These are phyloP conservation scores for Acropora yongei DNA, from an alignment of 64 coral and sea anemone species.

Conservation along the genomic window DNA sequence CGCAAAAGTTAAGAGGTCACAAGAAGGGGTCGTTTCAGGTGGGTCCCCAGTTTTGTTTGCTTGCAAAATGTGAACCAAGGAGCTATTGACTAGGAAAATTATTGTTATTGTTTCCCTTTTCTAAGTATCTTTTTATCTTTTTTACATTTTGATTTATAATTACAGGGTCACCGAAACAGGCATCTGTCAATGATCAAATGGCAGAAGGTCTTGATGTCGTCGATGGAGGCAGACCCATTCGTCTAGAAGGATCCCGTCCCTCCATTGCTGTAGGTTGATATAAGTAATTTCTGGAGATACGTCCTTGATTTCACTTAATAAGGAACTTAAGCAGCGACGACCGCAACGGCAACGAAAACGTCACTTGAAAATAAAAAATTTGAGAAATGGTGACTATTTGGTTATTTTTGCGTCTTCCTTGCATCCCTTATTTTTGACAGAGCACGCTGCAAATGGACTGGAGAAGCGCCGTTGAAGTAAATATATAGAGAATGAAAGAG, in stretches of 20 bases:
- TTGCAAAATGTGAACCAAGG: not conserved
- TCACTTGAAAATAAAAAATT: no score
- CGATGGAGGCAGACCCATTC: slow-evolving; percentile 44
- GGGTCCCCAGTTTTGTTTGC: not conserved
- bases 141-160: not conserved
- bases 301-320: no score
- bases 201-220: slow-evolving; percentile 24
- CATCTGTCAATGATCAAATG: not conserved
- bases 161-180: slow-evolving; percentile 44
- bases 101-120: not conserved
- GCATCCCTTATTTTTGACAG: no score
- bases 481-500: no score
- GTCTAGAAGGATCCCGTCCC: not conserved
- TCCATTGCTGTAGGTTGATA: not conserved
- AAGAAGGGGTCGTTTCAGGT: slow-evolving; percentile 32
- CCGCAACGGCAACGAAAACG: no score
- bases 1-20: slow-evolving; percentile 48
- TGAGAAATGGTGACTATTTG: no score
- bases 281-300: no score
- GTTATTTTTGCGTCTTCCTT: no score
- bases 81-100: no score
- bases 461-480: no score
- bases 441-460: no score
- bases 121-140: not conserved
- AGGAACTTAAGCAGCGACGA: no score